Base-by-base conservation (phyloP, 1,140 invertebrate species). In the Drosophila rufa region DNA sequence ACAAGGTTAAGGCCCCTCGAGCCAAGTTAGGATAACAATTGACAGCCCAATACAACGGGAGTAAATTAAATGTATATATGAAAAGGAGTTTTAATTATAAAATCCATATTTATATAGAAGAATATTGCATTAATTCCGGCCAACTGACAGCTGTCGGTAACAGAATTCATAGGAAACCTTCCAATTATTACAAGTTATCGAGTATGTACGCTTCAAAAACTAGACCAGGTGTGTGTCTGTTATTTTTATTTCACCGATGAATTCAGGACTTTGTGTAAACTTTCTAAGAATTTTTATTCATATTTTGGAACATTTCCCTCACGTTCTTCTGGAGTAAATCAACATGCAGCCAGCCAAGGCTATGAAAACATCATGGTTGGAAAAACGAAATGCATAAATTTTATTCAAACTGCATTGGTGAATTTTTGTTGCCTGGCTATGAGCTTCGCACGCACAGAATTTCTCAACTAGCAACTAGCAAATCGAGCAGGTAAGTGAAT, bases 1-100 rank as follows among this genome's bases (percentile, higher is more conserved):
- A 43, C 48, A 47, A 66, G 58, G 67, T 77, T 61, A 71, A 48
- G 50, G 67, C 40, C 61, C 56, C 60, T 60, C 33, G 12, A 62
- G 60, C 12, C 6, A 8, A 56, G 17, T 47, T n/a, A 1, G 42
- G 33, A 47, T 1, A 53, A 51, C 45, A 67, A 19, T 42, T 47
- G 48, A 43, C 46, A 40, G 15, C 14, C 27, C 22, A 36, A 46
- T 4, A 45, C 19, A 1, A 7, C 5, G 47, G 12, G 33, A 71
- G 58, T 38, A 43, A 64, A 48, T 68, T 19, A 22, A 75, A 51
- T 80, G 14, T n/a, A 40, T 33, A 17, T n/a, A 30, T 3, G 14
- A 30, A 6, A 27, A 25, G 3, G 22, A 2, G 22, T 25, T 25
- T 25, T 25, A 4, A 25, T 25, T 25, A 25, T 25, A 25, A 25